A percentile compares a stretch with the other conserved stretches of the same genome.
phyloP scores from a whole-genome alignment of 2,113 vertebrate species.

The Orientallactaga bullata region DNA sequence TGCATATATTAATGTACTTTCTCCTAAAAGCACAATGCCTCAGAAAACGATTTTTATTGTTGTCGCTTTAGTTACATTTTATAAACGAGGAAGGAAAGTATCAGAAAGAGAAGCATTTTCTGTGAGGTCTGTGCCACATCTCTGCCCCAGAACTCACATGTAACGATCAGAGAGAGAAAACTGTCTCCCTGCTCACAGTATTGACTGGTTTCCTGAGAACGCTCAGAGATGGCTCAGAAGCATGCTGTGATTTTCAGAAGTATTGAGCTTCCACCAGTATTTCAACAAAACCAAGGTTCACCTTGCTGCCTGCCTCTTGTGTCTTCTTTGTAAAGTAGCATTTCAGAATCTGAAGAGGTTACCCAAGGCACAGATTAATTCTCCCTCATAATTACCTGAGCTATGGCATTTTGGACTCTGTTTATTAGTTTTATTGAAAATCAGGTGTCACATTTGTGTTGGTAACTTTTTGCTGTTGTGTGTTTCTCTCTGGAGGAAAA shows the following conservation, averaged over 20 bases:
- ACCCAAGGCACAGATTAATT: neutral
- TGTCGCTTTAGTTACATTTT: neutral
- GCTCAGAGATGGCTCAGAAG: neutral
- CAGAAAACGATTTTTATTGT: neutral
- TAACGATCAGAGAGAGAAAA: neutral
- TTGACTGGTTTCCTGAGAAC: neutral
- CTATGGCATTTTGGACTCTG: neutral
- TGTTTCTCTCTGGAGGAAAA: neutral
- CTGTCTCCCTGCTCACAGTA: neutral
- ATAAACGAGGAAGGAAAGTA: neutral
- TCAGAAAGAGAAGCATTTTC: neutral
- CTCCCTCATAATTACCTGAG: neutral
- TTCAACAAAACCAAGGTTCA: neutral
- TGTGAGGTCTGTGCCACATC: neutral
- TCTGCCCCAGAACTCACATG: neutral
- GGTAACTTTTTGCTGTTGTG: too few relatives aligned
- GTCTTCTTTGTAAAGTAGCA: neutral
- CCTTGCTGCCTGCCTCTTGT: neutral
- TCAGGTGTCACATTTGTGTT: neutral
- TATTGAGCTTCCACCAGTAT: neutral
- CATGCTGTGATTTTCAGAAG: neutral
- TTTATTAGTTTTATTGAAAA: neutral
- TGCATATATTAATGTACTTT: neutral
- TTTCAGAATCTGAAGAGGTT: neutral
- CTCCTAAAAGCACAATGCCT: neutral